Evolutionary conservation across 2,113 vertebrate genomes (phyloP).

Genomic region (Caranx ignobilis): DNA sequence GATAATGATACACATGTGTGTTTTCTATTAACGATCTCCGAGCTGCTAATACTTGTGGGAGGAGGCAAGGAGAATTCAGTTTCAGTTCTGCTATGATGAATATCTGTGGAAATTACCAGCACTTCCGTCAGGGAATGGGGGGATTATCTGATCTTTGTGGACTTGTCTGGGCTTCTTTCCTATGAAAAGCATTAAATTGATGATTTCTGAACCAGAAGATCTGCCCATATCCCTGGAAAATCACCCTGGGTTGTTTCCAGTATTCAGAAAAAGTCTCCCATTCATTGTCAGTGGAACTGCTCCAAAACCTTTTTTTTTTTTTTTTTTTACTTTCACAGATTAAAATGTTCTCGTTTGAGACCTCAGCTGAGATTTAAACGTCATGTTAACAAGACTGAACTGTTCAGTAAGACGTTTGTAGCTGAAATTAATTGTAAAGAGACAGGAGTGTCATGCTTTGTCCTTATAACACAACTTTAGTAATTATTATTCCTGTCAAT

Average conservation of each 20-base stretch:
- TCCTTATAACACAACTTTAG: not conserved
- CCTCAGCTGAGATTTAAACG: constrained; percentile 16
- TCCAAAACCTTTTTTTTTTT: constrained; percentile 34
- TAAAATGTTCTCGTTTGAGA: constrained; percentile 46
- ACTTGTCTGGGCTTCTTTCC: constrained; percentile 6
- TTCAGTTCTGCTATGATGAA: not conserved
- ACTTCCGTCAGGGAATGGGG: not conserved
- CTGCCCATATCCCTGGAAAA: constrained; percentile 58
- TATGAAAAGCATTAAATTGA: constrained; percentile 39
- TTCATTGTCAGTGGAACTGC: constrained; percentile 55
- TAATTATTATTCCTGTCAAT: not conserved
- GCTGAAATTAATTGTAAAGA: not conserved
- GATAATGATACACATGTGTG: not conserved
- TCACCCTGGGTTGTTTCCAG: constrained; percentile 43
- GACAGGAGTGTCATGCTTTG: not conserved
- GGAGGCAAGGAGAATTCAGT: not conserved
- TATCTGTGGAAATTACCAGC: not conserved
- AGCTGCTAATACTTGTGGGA: not conserved
- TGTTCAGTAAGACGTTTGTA: constrained; percentile 10
- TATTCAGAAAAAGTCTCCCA: constrained; percentile 49
- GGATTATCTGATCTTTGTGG: constrained; percentile 18
- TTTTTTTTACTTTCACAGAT: constrained; percentile 8
- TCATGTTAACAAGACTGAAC: constrained; percentile 24
- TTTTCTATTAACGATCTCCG: not conserved
- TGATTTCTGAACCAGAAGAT: constrained; percentile 56